A percentile compares a stretch with the other conserved stretches of the same genome.
Conservation (phyloP, 1,140 invertebrate genomes). For the Aethina tumida region DNA sequence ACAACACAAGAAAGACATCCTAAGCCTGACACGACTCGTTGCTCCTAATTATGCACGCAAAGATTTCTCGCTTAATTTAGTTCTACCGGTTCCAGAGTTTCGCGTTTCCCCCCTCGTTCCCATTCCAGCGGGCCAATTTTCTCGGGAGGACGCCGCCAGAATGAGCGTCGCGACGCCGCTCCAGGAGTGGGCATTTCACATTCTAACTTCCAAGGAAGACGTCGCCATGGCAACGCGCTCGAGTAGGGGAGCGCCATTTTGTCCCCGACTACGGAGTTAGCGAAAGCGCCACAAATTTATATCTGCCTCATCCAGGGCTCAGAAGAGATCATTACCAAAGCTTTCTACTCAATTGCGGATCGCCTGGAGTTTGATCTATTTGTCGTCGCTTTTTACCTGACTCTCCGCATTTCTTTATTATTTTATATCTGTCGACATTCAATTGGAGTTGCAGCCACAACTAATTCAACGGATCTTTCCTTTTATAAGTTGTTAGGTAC, state of each 20-base stretch:
- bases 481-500: no score
- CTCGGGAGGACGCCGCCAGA: not conserved
- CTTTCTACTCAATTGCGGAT: conserved; percentile 40
- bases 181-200: conserved; percentile 17
- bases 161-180: not conserved
- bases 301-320: conserved; percentile 39
- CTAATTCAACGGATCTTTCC: no score
- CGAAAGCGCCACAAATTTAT: conserved; percentile 39
- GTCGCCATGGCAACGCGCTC: conserved; percentile 27
- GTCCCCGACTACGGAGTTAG: conserved; percentile 29
- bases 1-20: conserved; percentile 8
- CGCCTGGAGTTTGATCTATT: conserved; percentile 38
- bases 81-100: conserved; percentile 24
- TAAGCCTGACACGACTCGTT: conserved; percentile 32
- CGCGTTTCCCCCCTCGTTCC: not conserved
- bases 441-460: no score
- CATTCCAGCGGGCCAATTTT: no score
- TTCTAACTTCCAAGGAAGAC: conserved; percentile 23
- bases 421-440: no score
- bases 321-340: conserved; percentile 39
- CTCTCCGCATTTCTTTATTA: conserved; percentile 21
- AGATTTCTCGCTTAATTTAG: conserved; percentile 35
- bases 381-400: conserved; percentile 31
- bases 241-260: conserved; percentile 29
- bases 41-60: conserved; percentile 34